Base-by-base conservation (phyloP, 2,113 vertebrate genomes). In the Todiramphus saurophagus region DNA sequence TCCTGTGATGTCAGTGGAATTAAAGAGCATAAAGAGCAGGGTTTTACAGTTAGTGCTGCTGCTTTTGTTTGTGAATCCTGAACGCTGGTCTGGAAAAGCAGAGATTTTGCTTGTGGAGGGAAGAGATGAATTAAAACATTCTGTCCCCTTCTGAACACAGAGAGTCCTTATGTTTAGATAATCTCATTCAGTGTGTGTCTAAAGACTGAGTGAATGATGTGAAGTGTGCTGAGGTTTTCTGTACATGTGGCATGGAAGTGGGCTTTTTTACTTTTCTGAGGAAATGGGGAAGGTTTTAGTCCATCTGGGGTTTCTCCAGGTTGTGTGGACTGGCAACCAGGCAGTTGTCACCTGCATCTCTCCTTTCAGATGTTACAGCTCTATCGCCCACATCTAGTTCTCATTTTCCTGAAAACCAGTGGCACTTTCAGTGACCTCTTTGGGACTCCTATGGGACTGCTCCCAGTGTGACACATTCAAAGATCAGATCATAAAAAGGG, bases 71-170 rank as follows among this genome's bases (percentile, higher is more conserved):
- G 0, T 56, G 86, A 78, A 84, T 84, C 73, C 77, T 46, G 73
- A 91, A 96, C 87, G 88, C 86, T 83, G 46, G 83, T 91, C 48
- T 1, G 13, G 89, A 93, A 92, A 75, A 91, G 81, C 74, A 60
- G 69, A 48, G 73, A 77, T 75, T 95, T 87, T 93, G 83, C 82
- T 60, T 89, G 77, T 39, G 23, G 39, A 92, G 74, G 44, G 31
- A 91, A 76, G 83, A 76, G 83, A 76, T 82, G 44, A 91, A 94
- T 95, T 87, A 74, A 92, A 93, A 90, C 90, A 44, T 63, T 86
- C 91, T 77, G 21, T 89, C 83, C 55, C 17, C 69, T 86, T 19
- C 77, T 87, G 89, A 87, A 89, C 69, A 18, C 23, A 59, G 51
- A 73, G 59, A 62, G 68, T 89, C 83, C 86, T 93, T 83, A 58